phyloP scores from a whole-genome alignment of 30 jellyfish, hydroid and myxozoan genomes.

The Pseudorhiza aurosa region DNA sequence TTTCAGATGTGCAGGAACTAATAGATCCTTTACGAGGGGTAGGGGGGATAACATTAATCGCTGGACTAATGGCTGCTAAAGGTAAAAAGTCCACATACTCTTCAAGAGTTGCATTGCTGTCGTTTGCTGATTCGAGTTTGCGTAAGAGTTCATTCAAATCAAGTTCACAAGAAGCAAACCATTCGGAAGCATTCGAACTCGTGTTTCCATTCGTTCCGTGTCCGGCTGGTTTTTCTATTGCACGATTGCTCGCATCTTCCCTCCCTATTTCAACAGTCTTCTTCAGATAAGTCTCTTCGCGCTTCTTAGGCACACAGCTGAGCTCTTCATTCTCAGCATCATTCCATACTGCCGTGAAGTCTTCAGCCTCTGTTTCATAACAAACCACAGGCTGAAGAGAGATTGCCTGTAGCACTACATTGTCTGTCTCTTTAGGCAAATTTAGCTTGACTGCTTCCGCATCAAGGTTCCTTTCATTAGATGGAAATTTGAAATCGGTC shows the following conservation, averaged over 20 bases:
- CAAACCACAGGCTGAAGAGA: neutral
- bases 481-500: neutral
- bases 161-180: slow-evolving; percentile 28
- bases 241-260: neutral
- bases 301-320: no score
- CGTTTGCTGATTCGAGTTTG: slow-evolving; percentile 50
- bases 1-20: slow-evolving; percentile 5
- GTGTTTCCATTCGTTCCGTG: neutral
- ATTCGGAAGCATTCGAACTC: neutral
- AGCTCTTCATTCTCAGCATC: neutral
- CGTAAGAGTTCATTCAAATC: slow-evolving; percentile 50
- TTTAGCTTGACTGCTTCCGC: neutral
- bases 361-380: neutral
- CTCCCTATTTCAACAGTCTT: neutral
- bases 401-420: neutral
- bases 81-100: no score
- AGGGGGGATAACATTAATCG: slow-evolving; percentile 54
- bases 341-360: neutral
- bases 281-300: neutral
- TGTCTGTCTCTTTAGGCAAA: neutral
- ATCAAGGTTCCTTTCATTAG: neutral
- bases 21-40: slow-evolving; percentile 53
- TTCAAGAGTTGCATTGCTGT: slow-evolving; percentile 5
- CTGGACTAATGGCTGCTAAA: neutral
- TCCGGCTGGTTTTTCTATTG: neutral